Base-by-base conservation (phyloP, 2,113 vertebrate genomes). In the Sinocyclocheilus rhinocerous region DNA sequence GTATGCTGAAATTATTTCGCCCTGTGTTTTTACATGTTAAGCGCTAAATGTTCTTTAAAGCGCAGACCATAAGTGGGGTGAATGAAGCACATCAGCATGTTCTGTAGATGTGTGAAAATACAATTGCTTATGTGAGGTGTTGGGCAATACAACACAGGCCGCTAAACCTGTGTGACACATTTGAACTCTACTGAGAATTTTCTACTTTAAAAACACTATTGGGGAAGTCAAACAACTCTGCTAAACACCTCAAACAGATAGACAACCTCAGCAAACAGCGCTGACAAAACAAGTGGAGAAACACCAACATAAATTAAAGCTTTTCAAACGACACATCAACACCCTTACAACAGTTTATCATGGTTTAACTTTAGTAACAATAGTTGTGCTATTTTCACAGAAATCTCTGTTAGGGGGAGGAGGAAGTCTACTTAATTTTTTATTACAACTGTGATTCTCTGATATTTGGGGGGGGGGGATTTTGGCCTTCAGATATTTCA, bases 231-330 rank as follows among this genome's bases (percentile, higher is more conserved):
- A 18, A 76, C 45, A 76, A 76, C 73, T 76, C 45, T n/a, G 73
- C 42, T 52, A 26, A 76, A 52, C 73, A 52, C 73, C 45, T 52
- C n/a, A 76, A 22, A 76, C 45, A 76, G 13, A 15, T n/a, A 76
- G 73, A 76, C 42, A 8, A 42, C 20, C 13, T 26, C 22, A 18
- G 42, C 22, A 76, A 50, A 50, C 73, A 76, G 42, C 5, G 11
- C 13, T 50, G 73, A 50, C 42, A 50, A 50, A 76, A 73, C 11
- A 45, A 76, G n/a, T 11, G 3, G 42, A 76, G 73, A 76, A 76
- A 76, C 42, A 76, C 73, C 42, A 76, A 76, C 12, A 16, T 42
- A 26, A 76, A 50, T 26, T 0, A 50, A 76, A 7, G 45, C 73
- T 26, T 45, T 50, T 26, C 45, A 76, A 50, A 76, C 13, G 1